Evolutionary conservation across 2,888 invertebrate species (phyloP).

Genomic region (Lochmaea capreae): DNA sequence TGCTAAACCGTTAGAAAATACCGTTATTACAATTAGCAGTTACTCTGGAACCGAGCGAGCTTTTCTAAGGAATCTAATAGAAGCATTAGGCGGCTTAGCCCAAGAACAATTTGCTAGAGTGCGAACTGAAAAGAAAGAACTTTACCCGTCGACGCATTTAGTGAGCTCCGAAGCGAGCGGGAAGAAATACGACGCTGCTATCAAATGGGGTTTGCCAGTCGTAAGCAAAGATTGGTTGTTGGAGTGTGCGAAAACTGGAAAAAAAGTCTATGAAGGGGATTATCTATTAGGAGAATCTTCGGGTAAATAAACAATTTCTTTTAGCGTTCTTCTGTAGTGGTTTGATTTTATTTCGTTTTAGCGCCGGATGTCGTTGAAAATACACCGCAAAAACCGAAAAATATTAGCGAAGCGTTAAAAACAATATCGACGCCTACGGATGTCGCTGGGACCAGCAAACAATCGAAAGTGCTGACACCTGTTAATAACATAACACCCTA

Average conservation of each 20-base stretch:
- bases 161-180: conserved; percentile 80
- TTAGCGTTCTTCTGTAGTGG: not conserved
- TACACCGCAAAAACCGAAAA: conserved; percentile 19
- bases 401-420: not conserved
- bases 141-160: conserved; percentile 82
- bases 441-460: conserved; percentile 20
- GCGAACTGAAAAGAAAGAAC: conserved; percentile 60
- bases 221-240: conserved; percentile 83
- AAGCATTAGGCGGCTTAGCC: conserved; percentile 76
- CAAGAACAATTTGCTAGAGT: conserved; percentile 76
- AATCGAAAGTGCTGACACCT: conserved; percentile 39
- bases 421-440: conserved; percentile 1
- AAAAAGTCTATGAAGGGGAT: conserved; percentile 68
- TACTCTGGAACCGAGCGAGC: conserved; percentile 80
- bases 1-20: conserved; percentile 71
- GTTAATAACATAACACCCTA: conserved; percentile 36
- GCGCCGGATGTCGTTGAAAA: conserved; percentile 14
- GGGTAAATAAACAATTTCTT: conserved; percentile 57
- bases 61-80: conserved; percentile 78
- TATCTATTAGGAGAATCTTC: conserved; percentile 71
- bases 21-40: conserved; percentile 84
- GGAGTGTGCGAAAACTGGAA: conserved; percentile 73
- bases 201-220: conserved; percentile 88
- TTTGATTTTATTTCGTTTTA: not conserved
- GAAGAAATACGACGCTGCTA: conserved; percentile 84